Conservation (phyloP, 1,140 invertebrate genomes). For the Scaptomyza pallida region DNA sequence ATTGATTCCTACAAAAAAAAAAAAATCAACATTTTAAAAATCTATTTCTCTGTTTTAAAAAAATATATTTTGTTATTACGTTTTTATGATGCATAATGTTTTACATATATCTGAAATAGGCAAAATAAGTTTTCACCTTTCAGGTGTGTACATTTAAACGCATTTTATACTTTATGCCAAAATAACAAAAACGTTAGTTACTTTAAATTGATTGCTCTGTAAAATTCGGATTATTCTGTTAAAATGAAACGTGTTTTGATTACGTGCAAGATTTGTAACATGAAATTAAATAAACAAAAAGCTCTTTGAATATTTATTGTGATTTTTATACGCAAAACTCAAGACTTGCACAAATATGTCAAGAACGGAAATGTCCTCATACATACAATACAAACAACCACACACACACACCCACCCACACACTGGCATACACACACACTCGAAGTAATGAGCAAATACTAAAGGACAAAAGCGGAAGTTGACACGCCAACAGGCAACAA, state of each 20-base stretch:
- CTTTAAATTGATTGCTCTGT: too few relatives aligned
- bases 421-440: conserved; percentile 19
- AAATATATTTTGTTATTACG: too few relatives aligned
- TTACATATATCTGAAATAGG: too few relatives aligned
- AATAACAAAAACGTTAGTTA: too few relatives aligned
- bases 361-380: conserved; percentile 49
- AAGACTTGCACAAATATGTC: conserved; percentile 56
- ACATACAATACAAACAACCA: conserved; percentile 6
- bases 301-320: conserved; percentile 2
- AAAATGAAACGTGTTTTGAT: not conserved
- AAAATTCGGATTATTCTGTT: too few relatives aligned
- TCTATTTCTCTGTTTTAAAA: too few relatives aligned
- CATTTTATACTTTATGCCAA: too few relatives aligned
- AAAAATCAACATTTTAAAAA: too few relatives aligned
- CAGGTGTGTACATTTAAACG: too few relatives aligned
- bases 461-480: conserved; percentile 35
- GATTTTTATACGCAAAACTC: conserved; percentile 25
- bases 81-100: too few relatives aligned
- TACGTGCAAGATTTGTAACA: not conserved
- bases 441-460: conserved; percentile 64
- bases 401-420: not conserved
- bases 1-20: too few relatives aligned
- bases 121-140: too few relatives aligned
- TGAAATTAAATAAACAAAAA: not conserved
- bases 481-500: conserved; percentile 27